Base-by-base conservation (phyloP, 53 echinoderm and acorn worm species). In the Henricia sp. region DNA sequence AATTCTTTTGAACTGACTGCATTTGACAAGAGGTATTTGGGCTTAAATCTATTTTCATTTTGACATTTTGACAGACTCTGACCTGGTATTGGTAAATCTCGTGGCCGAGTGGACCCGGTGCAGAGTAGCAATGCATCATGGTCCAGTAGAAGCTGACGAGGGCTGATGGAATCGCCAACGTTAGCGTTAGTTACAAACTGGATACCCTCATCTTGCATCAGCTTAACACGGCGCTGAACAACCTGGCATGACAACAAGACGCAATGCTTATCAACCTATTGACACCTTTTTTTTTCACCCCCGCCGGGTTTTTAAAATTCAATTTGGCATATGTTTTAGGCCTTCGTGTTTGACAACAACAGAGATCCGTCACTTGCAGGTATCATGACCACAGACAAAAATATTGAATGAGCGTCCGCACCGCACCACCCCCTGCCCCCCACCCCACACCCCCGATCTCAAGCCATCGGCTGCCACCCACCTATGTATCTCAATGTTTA, bases 71-170 rank as follows among this genome's bases (percentile, higher is more conserved):
- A n/a, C n/a, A n/a, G n/a, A 60, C 33, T 48, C 77, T 63, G 27
- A 97, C 99, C 99, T 88, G 90, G 88, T 68, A 99, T 91, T 24
- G 99, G 95, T 9, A 99, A 88, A 42, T 95, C 92, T 37, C 99
- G 89, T 8, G 99, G 99, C 6, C 91, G 83, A 6, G 99, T 99
- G 10, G 99, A 95, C 21, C 99, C 99, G 30, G 86, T 86, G 69
- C 92, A 92, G 20, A 99, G 68, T 32, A 99, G 37, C 21, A 99
- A 53, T 5, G 94, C 99, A 95, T 99, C 95, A 59, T 92, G 84
- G 30, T 92, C 89, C 23, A 90, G 77, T 37, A 95, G 58, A 4
- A 99, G 82, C 13, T 90, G 87, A 55, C 67, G 58, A 14, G 83
- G 89, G 50, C 88, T 90, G 53, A 99, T 50, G 26, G 88, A 82